Evolutionary conservation across 2,797 vertebrate genomes (phyloP).

Genomic region (Monodelphis domestica): DNA sequence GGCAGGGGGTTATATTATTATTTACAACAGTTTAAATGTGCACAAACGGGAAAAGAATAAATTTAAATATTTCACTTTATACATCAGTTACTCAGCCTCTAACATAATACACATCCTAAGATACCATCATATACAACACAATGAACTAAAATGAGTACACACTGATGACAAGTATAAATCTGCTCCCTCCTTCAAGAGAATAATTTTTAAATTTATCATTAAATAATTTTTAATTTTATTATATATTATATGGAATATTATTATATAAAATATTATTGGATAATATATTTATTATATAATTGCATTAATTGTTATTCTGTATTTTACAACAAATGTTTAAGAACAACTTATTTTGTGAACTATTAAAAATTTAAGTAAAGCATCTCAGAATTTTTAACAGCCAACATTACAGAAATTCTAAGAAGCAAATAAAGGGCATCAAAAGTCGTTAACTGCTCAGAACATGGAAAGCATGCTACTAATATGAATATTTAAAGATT

Average conservation of each 20-base stretch:
- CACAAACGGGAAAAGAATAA: not conserved
- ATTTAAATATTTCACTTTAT: not conserved
- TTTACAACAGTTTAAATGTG: not conserved
- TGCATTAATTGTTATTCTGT: not conserved
- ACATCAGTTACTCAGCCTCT: not conserved
- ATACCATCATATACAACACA: not conserved
- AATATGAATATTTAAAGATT: too few relatives aligned
- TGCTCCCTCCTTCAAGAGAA: not conserved
- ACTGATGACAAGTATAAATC: not conserved
- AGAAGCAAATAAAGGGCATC: too few relatives aligned
- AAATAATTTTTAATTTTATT: not conserved
- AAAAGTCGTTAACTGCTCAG: too few relatives aligned
- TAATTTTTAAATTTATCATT: not conserved
- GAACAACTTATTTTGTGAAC: not conserved
- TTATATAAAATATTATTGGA: too few relatives aligned
- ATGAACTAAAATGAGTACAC: not conserved
- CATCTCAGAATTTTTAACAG: too few relatives aligned
- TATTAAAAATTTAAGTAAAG: not conserved
- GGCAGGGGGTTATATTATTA: not conserved
- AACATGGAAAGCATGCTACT: too few relatives aligned
- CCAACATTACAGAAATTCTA: too few relatives aligned
- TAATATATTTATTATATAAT: too few relatives aligned
- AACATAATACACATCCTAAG: not conserved
- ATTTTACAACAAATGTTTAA: not conserved
- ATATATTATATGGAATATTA: not conserved